phyloP scores from a whole-genome alignment of 2,113 vertebrate species.

The Tenrec ecaudatus region DNA sequence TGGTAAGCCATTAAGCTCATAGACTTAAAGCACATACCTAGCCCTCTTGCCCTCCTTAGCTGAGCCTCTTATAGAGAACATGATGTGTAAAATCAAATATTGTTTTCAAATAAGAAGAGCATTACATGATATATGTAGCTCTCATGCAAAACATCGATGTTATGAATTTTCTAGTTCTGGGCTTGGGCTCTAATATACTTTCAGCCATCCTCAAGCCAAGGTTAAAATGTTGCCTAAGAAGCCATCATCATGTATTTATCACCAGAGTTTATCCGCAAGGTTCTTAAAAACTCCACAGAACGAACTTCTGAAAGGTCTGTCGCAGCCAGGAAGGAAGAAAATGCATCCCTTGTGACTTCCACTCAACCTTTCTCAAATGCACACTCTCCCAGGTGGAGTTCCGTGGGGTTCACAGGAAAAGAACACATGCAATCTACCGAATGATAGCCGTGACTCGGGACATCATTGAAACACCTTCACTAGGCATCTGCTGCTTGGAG shows the following conservation, averaged over 20 bases:
- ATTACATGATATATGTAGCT: constrained; percentile 52
- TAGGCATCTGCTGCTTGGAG: constrained; percentile 83
- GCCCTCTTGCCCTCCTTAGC: neutral
- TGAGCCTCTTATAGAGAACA: neutral
- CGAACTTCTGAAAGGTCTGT: constrained; percentile 34
- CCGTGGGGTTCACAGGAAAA: constrained; percentile 57
- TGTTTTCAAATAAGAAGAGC: constrained; percentile 3
- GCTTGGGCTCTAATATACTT: constrained; percentile 1
- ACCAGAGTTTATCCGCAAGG: neutral
- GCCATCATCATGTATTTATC: constrained; percentile 9
- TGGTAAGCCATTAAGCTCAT: neutral
- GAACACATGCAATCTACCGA: constrained; percentile 59
- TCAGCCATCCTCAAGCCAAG: neutral
- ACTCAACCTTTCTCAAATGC: constrained; percentile 67
- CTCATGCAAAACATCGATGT: constrained; percentile 26
- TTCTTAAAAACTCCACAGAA: constrained; percentile 32
- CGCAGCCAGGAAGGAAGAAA: constrained; percentile 51
- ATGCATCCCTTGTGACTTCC: constrained; percentile 48
- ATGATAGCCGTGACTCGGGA: constrained; percentile 76
- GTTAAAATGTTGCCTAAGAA: constrained; percentile 10
- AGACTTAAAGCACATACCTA: constrained; percentile 27
- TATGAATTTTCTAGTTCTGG: constrained; percentile 41
- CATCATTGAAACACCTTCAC: constrained; percentile 84
- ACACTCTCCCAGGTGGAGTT: constrained; percentile 62
- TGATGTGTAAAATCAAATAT: neutral